Conservation (phyloP, 2,113 vertebrate species). For the Antechinus stuartii region DNA sequence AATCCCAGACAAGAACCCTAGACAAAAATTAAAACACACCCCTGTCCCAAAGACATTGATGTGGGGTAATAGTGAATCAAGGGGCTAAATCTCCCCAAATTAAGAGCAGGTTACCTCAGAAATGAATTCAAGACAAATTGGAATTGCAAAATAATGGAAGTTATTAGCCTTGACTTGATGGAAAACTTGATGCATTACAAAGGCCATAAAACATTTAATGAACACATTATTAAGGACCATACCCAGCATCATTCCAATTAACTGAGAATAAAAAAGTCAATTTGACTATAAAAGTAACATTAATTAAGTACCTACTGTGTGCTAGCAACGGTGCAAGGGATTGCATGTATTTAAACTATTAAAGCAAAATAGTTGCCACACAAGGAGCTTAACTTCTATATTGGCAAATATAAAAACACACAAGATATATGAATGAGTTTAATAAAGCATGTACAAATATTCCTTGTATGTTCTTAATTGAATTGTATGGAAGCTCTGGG, state of each 20-base stretch:
- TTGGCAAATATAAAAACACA: not conserved
- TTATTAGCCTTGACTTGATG: too few relatives aligned
- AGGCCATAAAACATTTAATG: not conserved
- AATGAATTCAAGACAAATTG: not conserved
- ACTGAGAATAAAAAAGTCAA: not conserved
- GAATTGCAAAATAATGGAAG: not conserved
- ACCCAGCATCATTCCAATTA: not conserved
- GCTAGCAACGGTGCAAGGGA: not conserved
- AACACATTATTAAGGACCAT: not conserved
- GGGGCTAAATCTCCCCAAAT: not conserved
- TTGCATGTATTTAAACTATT: not conserved
- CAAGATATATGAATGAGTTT: not conserved
- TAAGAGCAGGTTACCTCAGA: not conserved
- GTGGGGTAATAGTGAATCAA: not conserved
- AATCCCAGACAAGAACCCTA: not conserved
- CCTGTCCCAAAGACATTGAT: not conserved
- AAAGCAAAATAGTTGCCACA: not conserved
- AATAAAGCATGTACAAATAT: too few relatives aligned
- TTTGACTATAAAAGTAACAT: not conserved
- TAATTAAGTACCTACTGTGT: not conserved
- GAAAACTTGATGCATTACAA: not conserved
- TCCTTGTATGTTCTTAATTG: too few relatives aligned
- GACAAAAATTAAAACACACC: not conserved
- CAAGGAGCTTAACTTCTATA: not conserved
- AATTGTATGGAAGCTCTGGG: too few relatives aligned